Evolutionary conservation across 2,888 invertebrate species (phyloP).

Genomic region (Ptychoptera albimana): DNA sequence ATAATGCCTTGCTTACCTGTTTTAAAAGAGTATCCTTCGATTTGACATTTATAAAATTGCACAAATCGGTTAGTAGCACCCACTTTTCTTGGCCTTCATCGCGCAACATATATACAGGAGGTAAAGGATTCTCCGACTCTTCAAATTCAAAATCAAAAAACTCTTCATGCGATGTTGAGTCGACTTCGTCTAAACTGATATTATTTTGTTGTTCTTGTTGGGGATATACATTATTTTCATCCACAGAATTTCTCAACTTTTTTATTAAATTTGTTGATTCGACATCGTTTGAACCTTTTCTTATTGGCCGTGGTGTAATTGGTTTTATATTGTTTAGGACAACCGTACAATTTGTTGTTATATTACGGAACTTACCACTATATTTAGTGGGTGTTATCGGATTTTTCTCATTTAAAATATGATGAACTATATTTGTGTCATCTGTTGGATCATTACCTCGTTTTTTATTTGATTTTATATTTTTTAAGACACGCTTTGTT

Average conservation of each 20-base stretch:
- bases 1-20: slow-evolving; percentile 30
- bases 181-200: slow-evolving; percentile 2
- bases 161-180: slow-evolving; percentile 24
- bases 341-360: slow-evolving; percentile 16
- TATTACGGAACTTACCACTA: slow-evolving; percentile 5
- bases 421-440: too few relatives aligned
- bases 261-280: not conserved
- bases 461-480: too few relatives aligned
- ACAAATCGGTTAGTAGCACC: slow-evolving; percentile 66
- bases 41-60: slow-evolving; percentile 60
- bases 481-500: too few relatives aligned
- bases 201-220: slow-evolving; percentile 17
- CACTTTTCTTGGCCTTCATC: slow-evolving; percentile 55
- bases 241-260: not conserved
- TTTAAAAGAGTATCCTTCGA: slow-evolving; percentile 64
- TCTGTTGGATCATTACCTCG: not conserved
- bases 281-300: slow-evolving; percentile 11
- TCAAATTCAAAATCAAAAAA: slow-evolving; percentile 59
- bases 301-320: slow-evolving; percentile 9
- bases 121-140: slow-evolving; percentile 60
- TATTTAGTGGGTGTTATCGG: too few relatives aligned
- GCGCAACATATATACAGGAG: slow-evolving; percentile 61
- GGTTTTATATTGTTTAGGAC: slow-evolving; percentile 13
- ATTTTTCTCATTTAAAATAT: too few relatives aligned
- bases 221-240: slow-evolving; percentile 1